phyloP scores from a whole-genome alignment of 2,797 vertebrate genomes.

The Brachymystax lenok region DNA sequence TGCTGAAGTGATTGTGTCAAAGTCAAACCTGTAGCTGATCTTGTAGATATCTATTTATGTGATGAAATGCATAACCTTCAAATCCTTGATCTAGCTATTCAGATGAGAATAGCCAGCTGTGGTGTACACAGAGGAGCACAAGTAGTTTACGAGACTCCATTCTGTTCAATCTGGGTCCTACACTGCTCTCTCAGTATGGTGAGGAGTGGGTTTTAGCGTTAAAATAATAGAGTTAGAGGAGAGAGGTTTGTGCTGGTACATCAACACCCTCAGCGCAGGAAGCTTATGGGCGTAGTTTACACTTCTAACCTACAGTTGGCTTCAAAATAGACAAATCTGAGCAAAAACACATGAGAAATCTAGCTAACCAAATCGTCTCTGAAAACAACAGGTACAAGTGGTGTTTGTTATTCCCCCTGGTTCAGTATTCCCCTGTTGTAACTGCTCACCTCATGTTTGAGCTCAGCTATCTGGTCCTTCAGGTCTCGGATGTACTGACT shows the following conservation, averaged over 20 bases:
- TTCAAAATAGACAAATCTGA: conserved; percentile 58
- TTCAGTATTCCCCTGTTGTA: not conserved
- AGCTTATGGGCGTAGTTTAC: conserved; percentile 78
- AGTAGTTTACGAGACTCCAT: not conserved
- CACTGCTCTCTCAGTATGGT: not conserved
- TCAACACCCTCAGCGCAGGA: conserved; percentile 64
- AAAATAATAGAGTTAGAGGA: conserved; percentile 16
- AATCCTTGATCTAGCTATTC: not conserved
- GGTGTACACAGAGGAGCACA: not conserved
- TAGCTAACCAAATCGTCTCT: conserved; percentile 13
- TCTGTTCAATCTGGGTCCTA: conserved; percentile 1
- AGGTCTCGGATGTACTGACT: conserved; percentile 95
- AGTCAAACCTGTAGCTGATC: conserved; percentile 5
- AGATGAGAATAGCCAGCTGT: not conserved
- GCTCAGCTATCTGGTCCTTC: conserved; percentile 93
- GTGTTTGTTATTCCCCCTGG: not conserved
- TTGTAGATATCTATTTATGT: not conserved
- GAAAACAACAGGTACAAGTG: conserved; percentile 24
- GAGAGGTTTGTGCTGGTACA: conserved; percentile 22
- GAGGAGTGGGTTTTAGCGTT: not conserved
- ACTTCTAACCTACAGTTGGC: conserved; percentile 60
- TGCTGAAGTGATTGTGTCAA: not conserved
- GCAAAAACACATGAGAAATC: conserved; percentile 42
- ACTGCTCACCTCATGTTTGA: conserved; percentile 90
- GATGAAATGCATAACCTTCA: not conserved